Base-by-base conservation (phyloP, 2,888 invertebrate species). In the Willowsia nigromaculata region DNA sequence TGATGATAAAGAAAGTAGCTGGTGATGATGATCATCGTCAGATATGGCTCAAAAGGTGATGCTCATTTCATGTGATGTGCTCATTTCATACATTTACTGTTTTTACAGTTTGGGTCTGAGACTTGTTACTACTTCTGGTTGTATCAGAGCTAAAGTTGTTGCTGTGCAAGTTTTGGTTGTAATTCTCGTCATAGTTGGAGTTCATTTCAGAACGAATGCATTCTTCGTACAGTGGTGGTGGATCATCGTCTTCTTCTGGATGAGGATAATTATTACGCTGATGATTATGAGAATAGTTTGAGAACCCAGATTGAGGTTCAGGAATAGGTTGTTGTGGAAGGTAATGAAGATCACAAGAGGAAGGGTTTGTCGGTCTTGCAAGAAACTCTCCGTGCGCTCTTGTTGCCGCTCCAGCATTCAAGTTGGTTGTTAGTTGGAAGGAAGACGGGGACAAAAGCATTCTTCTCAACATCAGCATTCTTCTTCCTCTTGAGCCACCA, bases 151-250 rank as follows among this genome's bases (percentile, higher is more conserved):
- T 80, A 18, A 37, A 56, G 68, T 33, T 65, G 65, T 33, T n/a
- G n/a, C n/a, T n/a, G n/a, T n/a, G n/a, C n/a, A 43, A 37, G 22
- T 62, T 43, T 11, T 65, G 62, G 33, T 33, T 33, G 3, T 65
- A 0, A 0, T 68, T 40, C 5, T 40, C 40, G 13, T n/a, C 13
- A 9, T 22, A 0, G 13, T 22, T 9, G 3, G 22, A 4, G 37
- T 18, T 68, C 22, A n/a, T 68, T n/a, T 15, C 56, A 25, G 84
- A 84, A 71, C 40, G 59, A 62, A 85, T 27, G 43, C 62, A 78
- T 50, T 78, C 65, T 40, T 85, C 85, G 50, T 85, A 85, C n/a
- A n/a, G n/a, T 27, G 85, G 53, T 7, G 85, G 85, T 25, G 85
- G 85, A 78, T 85, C 78, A 85, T 85, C 85, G 33, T 85, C 62